phyloP scores from a whole-genome alignment of 1,140 invertebrate species.

The Nasonia vitripennis region DNA sequence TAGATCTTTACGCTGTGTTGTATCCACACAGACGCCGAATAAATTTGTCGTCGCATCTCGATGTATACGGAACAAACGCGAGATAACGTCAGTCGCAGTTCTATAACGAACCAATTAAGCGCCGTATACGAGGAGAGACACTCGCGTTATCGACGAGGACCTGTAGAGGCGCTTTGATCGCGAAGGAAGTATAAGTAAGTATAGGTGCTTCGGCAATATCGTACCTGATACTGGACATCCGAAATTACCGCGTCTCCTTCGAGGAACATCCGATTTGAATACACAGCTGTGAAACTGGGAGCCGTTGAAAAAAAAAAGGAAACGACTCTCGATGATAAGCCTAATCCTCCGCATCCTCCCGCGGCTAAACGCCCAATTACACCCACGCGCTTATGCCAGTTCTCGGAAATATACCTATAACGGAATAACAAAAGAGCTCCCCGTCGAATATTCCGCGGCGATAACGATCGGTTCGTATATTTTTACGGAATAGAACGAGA shows the following conservation, averaged over 20 bases:
- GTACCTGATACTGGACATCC: no score
- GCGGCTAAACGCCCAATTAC: not conserved
- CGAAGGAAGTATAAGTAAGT: not conserved
- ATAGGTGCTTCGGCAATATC: not conserved
- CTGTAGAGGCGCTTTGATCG: not conserved
- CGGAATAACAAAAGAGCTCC: not conserved
- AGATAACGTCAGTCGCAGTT: not conserved
- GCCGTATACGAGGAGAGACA: not conserved
- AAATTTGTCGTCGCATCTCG: not conserved
- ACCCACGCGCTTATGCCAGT: not conserved
- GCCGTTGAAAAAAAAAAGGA: no score
- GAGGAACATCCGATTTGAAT: not conserved
- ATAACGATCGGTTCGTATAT: not conserved
- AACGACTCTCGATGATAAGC: not conserved
- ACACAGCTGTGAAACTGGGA: no score
- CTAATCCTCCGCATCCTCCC: not conserved
- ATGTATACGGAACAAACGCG: not conserved
- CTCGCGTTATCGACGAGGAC: not conserved
- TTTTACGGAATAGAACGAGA: not conserved
- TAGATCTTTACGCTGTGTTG: not conserved
- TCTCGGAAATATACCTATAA: not conserved
- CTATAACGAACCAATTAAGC: not conserved
- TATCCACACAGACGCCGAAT: not conserved
- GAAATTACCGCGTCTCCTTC: not conserved
- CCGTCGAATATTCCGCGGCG: not conserved